Evolutionary conservation across 2,888 invertebrate species (phyloP).

Genomic region (Exocentrus adspersus): DNA sequence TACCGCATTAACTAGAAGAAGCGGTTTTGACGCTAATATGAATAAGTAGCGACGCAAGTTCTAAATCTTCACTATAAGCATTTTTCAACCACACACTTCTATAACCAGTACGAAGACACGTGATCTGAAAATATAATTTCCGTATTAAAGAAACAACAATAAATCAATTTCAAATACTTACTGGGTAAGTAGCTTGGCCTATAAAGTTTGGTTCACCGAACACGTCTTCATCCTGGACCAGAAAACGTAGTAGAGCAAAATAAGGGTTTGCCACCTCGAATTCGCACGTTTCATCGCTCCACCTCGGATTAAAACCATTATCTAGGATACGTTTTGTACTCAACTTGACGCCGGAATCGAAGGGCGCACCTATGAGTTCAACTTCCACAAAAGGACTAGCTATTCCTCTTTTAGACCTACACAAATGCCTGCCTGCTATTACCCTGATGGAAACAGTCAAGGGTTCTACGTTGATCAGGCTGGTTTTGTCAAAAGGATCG

Average conservation of each 20-base stretch:
- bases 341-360: constrained; percentile 84
- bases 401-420: constrained; percentile 79
- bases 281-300: constrained; percentile 85
- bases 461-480: constrained; percentile 70
- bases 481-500: constrained; percentile 78
- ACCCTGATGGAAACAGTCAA: constrained; percentile 77
- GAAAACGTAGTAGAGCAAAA: constrained; percentile 85
- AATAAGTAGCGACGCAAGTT: constrained; percentile 88
- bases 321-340: constrained; percentile 81
- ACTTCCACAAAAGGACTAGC: constrained; percentile 93
- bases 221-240: constrained; percentile 95
- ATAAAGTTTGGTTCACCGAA: constrained; percentile 97
- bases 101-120: constrained; percentile 84
- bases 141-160: too few relatives aligned
- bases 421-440: constrained; percentile 90
- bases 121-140: constrained; percentile 66
- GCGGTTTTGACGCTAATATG: constrained; percentile 75
- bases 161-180: too few relatives aligned
- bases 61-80: constrained; percentile 90
- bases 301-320: constrained; percentile 93
- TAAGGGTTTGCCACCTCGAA: constrained; percentile 85
- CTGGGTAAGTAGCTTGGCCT: constrained; percentile 94
- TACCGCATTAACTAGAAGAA: constrained; percentile 49
- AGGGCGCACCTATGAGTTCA: constrained; percentile 88
- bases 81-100: constrained; percentile 92